Conservation (phyloP, 1,140 invertebrate genomes). For the Gonioctena quinquepunctata region DNA sequence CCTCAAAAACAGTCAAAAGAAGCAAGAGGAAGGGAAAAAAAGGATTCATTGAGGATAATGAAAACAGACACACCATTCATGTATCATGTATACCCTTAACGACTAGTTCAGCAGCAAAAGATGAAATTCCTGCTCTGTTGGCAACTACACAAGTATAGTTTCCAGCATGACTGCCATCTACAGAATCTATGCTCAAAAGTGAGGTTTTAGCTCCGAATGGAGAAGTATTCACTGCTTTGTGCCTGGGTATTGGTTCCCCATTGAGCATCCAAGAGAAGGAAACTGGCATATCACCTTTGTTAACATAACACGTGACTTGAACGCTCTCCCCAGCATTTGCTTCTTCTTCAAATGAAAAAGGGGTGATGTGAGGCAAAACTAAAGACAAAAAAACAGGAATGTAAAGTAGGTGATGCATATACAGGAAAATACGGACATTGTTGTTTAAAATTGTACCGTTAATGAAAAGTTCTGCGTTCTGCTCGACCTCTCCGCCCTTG, state of each 20-base stretch:
- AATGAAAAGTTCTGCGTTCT: conserved; percentile 63
- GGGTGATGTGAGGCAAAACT: conserved; percentile 65
- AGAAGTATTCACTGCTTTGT: conserved; percentile 33
- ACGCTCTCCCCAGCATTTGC: conserved; percentile 53
- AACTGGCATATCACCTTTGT: conserved; percentile 48
- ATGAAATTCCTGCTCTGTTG: conserved; percentile 69
- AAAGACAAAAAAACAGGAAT: conserved; percentile 52
- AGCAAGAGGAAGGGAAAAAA: too few species aligned
- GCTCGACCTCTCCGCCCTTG: conserved; percentile 64
- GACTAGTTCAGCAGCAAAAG: conserved; percentile 68
- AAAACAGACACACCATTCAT: background rate
- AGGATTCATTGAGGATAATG: too few species aligned
- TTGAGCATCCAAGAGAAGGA: conserved; percentile 58
- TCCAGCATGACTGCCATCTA: conserved; percentile 75
- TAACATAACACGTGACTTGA: conserved; percentile 46
- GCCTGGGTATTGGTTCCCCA: conserved; percentile 42
- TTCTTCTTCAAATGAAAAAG: conserved; percentile 68
- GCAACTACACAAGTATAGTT: conserved; percentile 73
- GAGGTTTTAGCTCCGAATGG: conserved; percentile 72
- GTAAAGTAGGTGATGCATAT: too few species aligned
- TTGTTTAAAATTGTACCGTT: conserved; percentile 57
- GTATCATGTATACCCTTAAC: conserved; percentile 67
- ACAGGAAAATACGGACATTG: too few species aligned
- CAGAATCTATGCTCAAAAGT: conserved; percentile 75
- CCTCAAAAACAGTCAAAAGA: too few species aligned